Percentiles rank a stretch among this genome's conserved stretches.
phyloP scores from a whole-genome alignment of 2,113 vertebrate genomes.

The Galemys pyrenaicus region DNA sequence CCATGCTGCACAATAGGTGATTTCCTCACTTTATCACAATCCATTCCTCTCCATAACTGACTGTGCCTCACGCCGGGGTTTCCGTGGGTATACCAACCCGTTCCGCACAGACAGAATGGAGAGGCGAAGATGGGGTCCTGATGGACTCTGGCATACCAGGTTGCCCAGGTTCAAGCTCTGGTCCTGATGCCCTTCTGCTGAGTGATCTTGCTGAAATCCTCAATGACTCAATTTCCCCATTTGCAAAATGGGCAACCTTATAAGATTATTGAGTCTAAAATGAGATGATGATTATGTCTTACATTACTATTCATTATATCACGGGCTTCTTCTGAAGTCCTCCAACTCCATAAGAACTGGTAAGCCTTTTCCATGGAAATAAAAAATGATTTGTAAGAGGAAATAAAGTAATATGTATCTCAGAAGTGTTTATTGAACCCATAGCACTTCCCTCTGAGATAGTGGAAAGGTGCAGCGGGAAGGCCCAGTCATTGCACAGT shows the following conservation, averaged over 20 bases:
- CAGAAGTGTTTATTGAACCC: neutral
- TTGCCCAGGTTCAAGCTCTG: neutral
- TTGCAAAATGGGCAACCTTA: neutral
- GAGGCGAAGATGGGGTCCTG: neutral
- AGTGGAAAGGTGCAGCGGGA: neutral
- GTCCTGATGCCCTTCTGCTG: too few species aligned
- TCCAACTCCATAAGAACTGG: neutral
- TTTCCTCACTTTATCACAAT: neutral
- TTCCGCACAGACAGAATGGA: neutral
- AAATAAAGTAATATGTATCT: neutral
- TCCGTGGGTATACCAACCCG: neutral
- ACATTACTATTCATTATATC: neutral
- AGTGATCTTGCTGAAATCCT: neutral
- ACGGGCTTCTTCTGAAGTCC: neutral
- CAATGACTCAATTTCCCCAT: neutral
- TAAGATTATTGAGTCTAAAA: neutral
- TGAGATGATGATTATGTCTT: neutral
- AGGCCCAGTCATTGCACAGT: neutral
- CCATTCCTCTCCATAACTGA: neutral
- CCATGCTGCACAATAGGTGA: neutral
- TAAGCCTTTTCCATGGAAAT: neutral
- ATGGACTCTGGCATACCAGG: neutral
- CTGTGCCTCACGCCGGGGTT: too few species aligned
- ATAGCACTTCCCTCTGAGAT: neutral
- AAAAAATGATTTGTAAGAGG: neutral